phyloP scores from a whole-genome alignment of 2,797 vertebrate species.

The Sebastes vulpes region DNA sequence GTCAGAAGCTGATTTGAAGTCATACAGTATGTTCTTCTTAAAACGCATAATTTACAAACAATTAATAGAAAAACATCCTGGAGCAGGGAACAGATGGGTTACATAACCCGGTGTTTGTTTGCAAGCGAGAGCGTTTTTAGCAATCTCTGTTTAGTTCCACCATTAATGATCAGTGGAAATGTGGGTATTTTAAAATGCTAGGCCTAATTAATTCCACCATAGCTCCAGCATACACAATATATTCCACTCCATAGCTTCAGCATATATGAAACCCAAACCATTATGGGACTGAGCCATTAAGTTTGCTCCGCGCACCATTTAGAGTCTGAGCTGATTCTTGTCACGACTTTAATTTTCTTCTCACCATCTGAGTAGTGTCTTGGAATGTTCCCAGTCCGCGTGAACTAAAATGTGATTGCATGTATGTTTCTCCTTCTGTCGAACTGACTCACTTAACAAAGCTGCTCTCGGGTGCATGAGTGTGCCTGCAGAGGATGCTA shows the following conservation, averaged over 20 bases:
- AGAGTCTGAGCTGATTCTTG: neutral
- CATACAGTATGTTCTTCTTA: slow-evolving; percentile 37
- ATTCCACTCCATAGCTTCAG: neutral
- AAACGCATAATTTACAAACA: slow-evolving; percentile 47
- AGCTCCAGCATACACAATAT: neutral
- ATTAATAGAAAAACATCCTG: slow-evolving; percentile 51
- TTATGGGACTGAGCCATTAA: neutral
- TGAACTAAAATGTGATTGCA: slow-evolving; percentile 18
- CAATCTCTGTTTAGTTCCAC: slow-evolving; percentile 19
- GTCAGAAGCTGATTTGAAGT: slow-evolving; percentile 42
- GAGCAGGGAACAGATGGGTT: slow-evolving; percentile 55
- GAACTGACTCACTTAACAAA: slow-evolving; percentile 44
- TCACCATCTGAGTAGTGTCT: neutral
- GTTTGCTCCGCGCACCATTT: neutral
- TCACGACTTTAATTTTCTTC: slow-evolving; percentile 12
- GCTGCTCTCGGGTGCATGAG: slow-evolving; percentile 2
- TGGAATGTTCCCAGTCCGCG: slow-evolving; percentile 11
- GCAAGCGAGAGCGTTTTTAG: slow-evolving; percentile 10
- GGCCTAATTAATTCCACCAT: slow-evolving; percentile 26
- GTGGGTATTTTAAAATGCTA: slow-evolving; percentile 32
- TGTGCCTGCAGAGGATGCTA: slow-evolving; percentile 26
- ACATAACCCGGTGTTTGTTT: slow-evolving; percentile 32
- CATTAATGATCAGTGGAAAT: slow-evolving; percentile 35
- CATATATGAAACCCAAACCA: neutral
- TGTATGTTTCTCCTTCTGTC: slow-evolving; percentile 41